Conservation (phyloP, 2,888 invertebrate genomes). For the Andricus curvator region DNA sequence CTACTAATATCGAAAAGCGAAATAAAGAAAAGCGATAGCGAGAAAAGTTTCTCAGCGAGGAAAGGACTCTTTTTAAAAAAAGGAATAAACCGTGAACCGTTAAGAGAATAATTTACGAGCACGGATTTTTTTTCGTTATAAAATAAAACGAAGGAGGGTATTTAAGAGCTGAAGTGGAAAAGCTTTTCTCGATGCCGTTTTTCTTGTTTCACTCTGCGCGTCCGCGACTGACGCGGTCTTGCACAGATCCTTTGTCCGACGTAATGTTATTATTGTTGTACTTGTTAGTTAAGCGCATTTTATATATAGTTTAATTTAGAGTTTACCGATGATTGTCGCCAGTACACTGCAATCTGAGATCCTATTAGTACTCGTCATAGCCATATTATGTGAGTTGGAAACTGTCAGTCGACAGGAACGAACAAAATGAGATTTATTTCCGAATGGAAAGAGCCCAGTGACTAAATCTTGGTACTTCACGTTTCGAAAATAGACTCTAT, state of each 20-base stretch:
- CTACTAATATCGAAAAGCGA: conserved; percentile 32
- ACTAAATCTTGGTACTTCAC: conserved; percentile 5
- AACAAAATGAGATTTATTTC: conserved; percentile 31
- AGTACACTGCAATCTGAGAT: conserved; percentile 38
- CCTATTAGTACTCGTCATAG: conserved; percentile 49
- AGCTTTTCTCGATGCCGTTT: conserved; percentile 38
- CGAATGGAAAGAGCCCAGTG: conserved; percentile 13
- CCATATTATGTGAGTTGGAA: conserved; percentile 8
- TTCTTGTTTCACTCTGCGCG: conserved; percentile 41
- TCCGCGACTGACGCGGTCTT: conserved; percentile 10
- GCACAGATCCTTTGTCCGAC: conserved; percentile 48
- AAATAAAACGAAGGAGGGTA: conserved; percentile 14
- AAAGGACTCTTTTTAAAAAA: conserved; percentile 6
- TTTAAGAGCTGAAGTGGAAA: conserved; percentile 15
- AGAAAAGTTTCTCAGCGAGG: conserved; percentile 6
- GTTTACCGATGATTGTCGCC: conserved; percentile 55
- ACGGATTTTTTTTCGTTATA: not conserved
- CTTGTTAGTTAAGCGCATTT: conserved; percentile 55
- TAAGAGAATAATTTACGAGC: conserved; percentile 6
- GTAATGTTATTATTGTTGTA: conserved; percentile 54
- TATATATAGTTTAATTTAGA: conserved; percentile 59
- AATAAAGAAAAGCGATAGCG: not conserved
- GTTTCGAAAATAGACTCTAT: not conserved
- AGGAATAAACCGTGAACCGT: not conserved
- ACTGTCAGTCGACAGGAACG: not conserved